A percentile compares a stretch with the other conserved stretches of the same genome.
Conservation (phyloP, 1,140 invertebrate species). For the Drosophila novamexicana region DNA sequence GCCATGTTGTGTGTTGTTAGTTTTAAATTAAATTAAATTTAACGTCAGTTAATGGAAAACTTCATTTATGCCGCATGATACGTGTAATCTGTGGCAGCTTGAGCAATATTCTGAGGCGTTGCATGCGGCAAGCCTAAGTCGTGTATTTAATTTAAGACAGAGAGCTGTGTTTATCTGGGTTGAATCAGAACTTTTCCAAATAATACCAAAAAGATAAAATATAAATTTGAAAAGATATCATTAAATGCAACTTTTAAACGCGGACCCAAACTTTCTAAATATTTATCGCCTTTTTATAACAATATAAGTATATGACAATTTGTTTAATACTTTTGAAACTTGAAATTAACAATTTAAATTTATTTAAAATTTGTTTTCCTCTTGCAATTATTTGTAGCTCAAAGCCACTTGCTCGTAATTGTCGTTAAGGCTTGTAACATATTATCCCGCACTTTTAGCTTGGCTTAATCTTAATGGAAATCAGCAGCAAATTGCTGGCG, state of each 20-base stretch:
- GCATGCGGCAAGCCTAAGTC: not conserved
- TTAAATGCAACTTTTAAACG: not conserved
- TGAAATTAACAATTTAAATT: too few relatives aligned
- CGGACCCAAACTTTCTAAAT: constrained; percentile 1
- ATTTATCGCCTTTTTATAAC: not conserved
- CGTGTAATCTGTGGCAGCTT: constrained; percentile 15
- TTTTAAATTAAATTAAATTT: constrained; percentile 82
- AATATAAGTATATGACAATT: too few relatives aligned
- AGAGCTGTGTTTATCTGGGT: constrained; percentile 1
- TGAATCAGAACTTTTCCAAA: not conserved
- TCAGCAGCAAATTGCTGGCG: constrained; percentile 67
- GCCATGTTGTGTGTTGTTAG: constrained; percentile 57
- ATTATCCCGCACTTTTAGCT: constrained; percentile 32
- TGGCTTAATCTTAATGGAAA: constrained; percentile 58
- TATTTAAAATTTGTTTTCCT: not conserved
- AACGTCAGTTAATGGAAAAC: constrained; percentile 78
- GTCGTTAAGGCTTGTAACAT: constrained; percentile 9
- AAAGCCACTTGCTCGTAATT: constrained; percentile 23
- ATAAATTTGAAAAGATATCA: not conserved
- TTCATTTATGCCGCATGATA: constrained; percentile 41
- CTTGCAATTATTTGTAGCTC: not conserved
- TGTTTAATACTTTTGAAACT: too few relatives aligned
- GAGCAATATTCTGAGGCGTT: not conserved
- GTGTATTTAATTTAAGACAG: not conserved
- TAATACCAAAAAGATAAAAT: not conserved